Base-by-base conservation (phyloP, 2,797 vertebrate species). In the Peromyscus aztecus region DNA sequence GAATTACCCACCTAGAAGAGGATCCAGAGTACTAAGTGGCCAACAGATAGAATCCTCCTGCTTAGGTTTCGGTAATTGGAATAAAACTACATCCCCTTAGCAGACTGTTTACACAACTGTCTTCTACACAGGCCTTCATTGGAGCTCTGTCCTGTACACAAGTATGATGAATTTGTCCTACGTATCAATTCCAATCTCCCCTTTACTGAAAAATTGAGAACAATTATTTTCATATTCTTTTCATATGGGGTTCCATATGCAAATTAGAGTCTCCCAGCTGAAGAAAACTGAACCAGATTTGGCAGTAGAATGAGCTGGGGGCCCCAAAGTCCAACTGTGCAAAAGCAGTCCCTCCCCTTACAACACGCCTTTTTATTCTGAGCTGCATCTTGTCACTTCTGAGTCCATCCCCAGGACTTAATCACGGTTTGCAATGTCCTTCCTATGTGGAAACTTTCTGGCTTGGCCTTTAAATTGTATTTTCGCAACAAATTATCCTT, bases 401-500 rank as follows among this genome's bases (percentile, higher is more conserved):
- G 88, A 96, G 67, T 96, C 93, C 81, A n/a, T 92, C 87, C 75
- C 92, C 73, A 97, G 80, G 80, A 91, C 77, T 87, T 83, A 91
- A 78, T 92, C 92, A 94, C 81, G 59, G 90, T 94, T 89, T 82
- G 90, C 94, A 95, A 86, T 92, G 87, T 84, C 93, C 83, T 97
- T 97, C 94, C 95, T 95, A 76, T 49, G 83, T 94, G 71, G 86
- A 73, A 71, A 52, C 40, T 94, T 91, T 91, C 87, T 95, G 96
- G 69, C 29, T 97, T 95, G 57, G 94, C 73, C 63, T 67, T 91
- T 65, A 76, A 46, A 37, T 96, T 94, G 91, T 95, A 91, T 94
- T 97, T 92, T 97, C 92, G 88, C 88, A 90, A 69, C 81, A 96
- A 83, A 97, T 94, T 75, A 91, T 76, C 81, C 87, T 93, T 95